Evolutionary conservation across 2,888 invertebrate species (phyloP), one percentile per base, ranked within the genome.

Genomic region (Pristionchus entomophagus): DNA sequence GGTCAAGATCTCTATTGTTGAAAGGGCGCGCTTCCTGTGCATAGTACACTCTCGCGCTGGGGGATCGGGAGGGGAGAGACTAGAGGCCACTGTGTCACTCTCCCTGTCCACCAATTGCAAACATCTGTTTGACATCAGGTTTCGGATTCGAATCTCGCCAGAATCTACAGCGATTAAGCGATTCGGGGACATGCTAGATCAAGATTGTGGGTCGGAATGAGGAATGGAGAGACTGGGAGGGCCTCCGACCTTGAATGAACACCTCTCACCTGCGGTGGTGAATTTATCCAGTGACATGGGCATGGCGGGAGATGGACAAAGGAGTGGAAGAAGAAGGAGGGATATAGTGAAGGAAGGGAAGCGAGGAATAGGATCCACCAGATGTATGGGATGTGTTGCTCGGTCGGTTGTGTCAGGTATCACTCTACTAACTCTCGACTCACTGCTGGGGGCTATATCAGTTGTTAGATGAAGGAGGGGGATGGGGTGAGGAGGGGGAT

Each of bases 121-220:
- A 80, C 78, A 80, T 80, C 78, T 80, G 78, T 49, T 49, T 80
- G 51, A 51, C 51, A 80, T 51, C 49, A 49, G 78, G 78, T 80
- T 80, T 51, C 78, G 51, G 51, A 80, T 80, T 51, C 19, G 49
- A 51, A 80, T 77, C 49, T 14, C 26, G 29, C 17, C 8, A 45
- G 41, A 73, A 45, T 65, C 65, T 35, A 41, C n/a, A 73, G 73
- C n/a, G 32, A 73, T 41, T 73, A 41, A 73, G 22, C 45, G 73
- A 38, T 73, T 41, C n/a, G n/a, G n/a, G n/a, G n/a, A n/a, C n/a
- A n/a, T n/a, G 26, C 35, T 65, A 35, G 65, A 73, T 73, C 73
- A 69, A 22, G 38, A 6, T 5, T 29, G 62, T 62, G 65, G 35
- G n/a, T 17, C 17, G 35, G 73, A 26, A 73, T 41, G 73, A 45